Base-by-base conservation (phyloP, 2,888 invertebrate species). In the Brachyopa scutellaris region DNA sequence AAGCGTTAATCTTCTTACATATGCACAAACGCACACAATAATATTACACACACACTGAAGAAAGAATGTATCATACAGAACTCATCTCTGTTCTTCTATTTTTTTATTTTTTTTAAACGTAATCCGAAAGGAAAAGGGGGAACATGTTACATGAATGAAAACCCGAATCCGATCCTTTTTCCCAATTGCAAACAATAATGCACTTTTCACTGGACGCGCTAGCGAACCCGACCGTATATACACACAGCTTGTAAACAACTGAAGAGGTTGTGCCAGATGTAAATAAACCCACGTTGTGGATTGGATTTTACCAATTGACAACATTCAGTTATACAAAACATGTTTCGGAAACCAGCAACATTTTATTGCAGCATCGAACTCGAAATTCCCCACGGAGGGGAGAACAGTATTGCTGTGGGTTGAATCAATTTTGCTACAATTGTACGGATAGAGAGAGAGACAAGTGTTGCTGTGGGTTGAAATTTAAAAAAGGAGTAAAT, bases 161-260 rank as follows among this genome's bases (percentile, higher is more conserved):
- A 82, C 80, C 59, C 80, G 80, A 82, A 82, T 76, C 59, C 80
- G 80, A 82, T 82, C 80, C 80, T 80, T 77, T 64, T 77, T 61
- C n/a, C 59, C 42, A 53, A 31, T 36, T 64, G 55, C 53, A 38
- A 47, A 42, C 47, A 70, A 57, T 55, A 36, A 72, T 82, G 82
- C 77, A 82, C 77, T 77, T 82, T 61, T 53, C n/a, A 57, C 23
- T 51, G 13, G 47, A 77, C 70, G 36, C 76, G 59, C 33, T 59
- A 7, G 38, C 47, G 26, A 47, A 77, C 59, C 53, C 70, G 64
- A 82, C 82, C 38, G 59, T 72, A 51, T 72, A 47, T 66, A 77
- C 59, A 72, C 64, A 61, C 70, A 77, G 82, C 77, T 82, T 82
- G 82, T 82, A 82, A 82, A 82, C 82, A 82, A 82, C 82, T 82